phyloP scores from a whole-genome alignment of 2,113 vertebrate species.

The Felis catus region F.catus_Fca126_mat1.0 CM031412.1:217110501-217111000 shows the following conservation, averaged over 20 bases:
- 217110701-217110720: constrained; percentile 55
- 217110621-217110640: neutral
- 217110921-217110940: neutral
- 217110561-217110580: neutral
- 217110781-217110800: constrained; percentile 48
- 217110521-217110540: neutral
- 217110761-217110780: constrained; percentile 44
- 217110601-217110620: neutral
- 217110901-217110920: constrained; percentile 23
- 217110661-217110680: neutral
- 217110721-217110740: constrained; percentile 63
- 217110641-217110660: neutral
- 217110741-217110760: constrained; percentile 45
- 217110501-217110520: neutral
- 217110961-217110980: constrained; percentile 1
- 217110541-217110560: neutral
- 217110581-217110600: neutral
- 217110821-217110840: constrained; percentile 50
- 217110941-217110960: neutral
- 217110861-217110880: neutral
- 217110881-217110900: neutral
- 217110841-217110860: constrained; percentile 16
- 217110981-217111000: neutral
- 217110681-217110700: constrained; percentile 11
- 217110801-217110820: constrained; percentile 55